Conservation (phyloP, 2,888 invertebrate genomes). For the Platerodrilus igneus region DNA sequence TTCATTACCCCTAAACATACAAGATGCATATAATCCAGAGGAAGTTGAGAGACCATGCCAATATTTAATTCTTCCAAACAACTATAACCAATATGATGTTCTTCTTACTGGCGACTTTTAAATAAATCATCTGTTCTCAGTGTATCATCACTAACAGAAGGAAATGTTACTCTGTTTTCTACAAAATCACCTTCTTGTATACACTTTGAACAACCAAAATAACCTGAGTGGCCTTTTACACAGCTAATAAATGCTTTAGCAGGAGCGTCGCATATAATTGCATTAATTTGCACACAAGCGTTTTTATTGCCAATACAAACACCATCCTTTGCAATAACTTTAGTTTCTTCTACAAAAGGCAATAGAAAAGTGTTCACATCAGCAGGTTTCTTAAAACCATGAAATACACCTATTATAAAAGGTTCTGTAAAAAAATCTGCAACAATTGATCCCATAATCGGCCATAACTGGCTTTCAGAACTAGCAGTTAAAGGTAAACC, state of each 20-base stretch:
- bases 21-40: conserved; percentile 5
- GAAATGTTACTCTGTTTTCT: conserved; percentile 25
- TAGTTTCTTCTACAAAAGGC: conserved; percentile 25
- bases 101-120: conserved; percentile 22
- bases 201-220: conserved; percentile 30
- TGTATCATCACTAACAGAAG: conserved; percentile 17
- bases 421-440: conserved; percentile 15
- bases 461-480: conserved; percentile 30
- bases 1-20: conserved; percentile 28
- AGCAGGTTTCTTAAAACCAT: conserved; percentile 24
- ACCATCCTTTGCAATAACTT: conserved; percentile 14
- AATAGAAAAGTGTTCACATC: conserved; percentile 24
- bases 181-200: conserved; percentile 26
- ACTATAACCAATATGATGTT: conserved; percentile 27
- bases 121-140: conserved; percentile 30
- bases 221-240: conserved; percentile 29
- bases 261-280: conserved; percentile 32
- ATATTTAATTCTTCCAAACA: conserved; percentile 3
- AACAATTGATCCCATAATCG: conserved; percentile 20
- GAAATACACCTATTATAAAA: conserved; percentile 19
- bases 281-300: conserved; percentile 16
- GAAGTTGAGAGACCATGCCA: conserved; percentile 2
- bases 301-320: conserved; percentile 10
- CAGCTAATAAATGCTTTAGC: conserved; percentile 27
- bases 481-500: conserved; percentile 28